Conservation (phyloP, 2,888 invertebrate species). For the Polymixis flavicincta region DNA sequence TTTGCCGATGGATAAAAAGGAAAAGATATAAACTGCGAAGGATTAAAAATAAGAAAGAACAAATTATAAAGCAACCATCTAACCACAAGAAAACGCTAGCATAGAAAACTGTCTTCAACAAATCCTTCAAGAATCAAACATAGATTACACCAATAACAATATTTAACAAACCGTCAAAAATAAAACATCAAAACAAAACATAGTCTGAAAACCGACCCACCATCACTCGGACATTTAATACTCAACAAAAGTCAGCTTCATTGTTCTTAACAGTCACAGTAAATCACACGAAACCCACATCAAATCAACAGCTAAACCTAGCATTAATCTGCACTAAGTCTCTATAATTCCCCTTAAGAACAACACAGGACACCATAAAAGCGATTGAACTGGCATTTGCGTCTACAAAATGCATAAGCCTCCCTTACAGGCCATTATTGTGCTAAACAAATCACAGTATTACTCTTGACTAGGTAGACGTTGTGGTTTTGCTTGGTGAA, state of each 20-base stretch:
- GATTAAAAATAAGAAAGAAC: not conserved
- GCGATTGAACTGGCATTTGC: constrained; percentile 73
- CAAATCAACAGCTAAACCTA: constrained; percentile 59
- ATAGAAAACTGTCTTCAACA: too few relatives aligned
- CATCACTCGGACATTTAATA: constrained; percentile 27
- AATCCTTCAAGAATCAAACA: not conserved
- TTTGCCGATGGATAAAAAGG: not conserved
- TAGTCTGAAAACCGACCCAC: constrained; percentile 7
- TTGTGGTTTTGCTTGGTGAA: constrained; percentile 42
- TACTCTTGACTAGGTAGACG: constrained; percentile 46
- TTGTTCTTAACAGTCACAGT: constrained; percentile 44
- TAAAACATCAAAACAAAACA: constrained; percentile 25
- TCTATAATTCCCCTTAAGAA: constrained; percentile 68
- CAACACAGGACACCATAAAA: constrained; percentile 75
- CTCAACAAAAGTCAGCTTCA: constrained; percentile 23
- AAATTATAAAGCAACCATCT: not conserved
- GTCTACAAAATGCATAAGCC: constrained; percentile 75
- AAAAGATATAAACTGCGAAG: not conserved
- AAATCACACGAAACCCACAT: constrained; percentile 63
- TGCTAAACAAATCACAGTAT: constrained; percentile 77
- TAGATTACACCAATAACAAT: not conserved
- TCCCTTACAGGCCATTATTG: constrained; percentile 72
- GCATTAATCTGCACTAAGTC: constrained; percentile 57
- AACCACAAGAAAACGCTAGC: too few relatives aligned
- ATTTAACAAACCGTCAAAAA: not conserved